phyloP scores from a whole-genome alignment of 37 sponge, comb jelly and placozoan genomes.

The Eunapius fragilis region DNA sequence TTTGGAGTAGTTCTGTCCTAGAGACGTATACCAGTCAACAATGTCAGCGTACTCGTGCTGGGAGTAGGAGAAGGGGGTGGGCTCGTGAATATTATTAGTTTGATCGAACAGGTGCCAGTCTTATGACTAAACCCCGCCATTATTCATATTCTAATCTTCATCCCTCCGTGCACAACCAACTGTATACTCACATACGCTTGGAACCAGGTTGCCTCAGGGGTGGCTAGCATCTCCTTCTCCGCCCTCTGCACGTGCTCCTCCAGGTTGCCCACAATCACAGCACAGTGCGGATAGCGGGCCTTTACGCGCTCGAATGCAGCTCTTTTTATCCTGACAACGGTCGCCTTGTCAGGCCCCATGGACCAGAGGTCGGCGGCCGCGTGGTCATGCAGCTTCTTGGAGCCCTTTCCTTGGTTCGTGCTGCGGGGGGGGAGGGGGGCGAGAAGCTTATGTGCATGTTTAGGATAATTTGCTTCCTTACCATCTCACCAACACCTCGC shows the following conservation, averaged over 20 bases:
- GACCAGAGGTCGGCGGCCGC: constrained; percentile 54
- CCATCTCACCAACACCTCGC: constrained; percentile 57
- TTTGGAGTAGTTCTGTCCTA: constrained; percentile 15
- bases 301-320: neutral
- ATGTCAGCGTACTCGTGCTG: constrained; percentile 62
- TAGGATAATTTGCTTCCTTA: neutral
- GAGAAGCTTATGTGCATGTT: neutral
- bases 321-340: constrained; percentile 28
- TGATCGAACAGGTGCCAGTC: neutral
- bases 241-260: constrained; percentile 38
- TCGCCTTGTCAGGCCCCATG: constrained; percentile 3
- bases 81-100: neutral
- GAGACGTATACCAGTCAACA: constrained; percentile 29
- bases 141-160: neutral
- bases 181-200: constrained; percentile 72
- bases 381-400: constrained; percentile 16
- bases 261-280: constrained; percentile 19
- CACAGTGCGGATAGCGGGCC: constrained; percentile 17
- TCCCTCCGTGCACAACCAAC: no score
- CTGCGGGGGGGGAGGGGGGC: neutral
- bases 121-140: neutral
- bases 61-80: neutral
- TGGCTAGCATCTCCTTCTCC: constrained; percentile 35
- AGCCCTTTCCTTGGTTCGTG: constrained; percentile 7
- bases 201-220: constrained; percentile 35